These are phyloP conservation scores for Tetanocera ferruginea DNA, from an alignment of 2,888 invertebrate genomes.

Conservation along the genomic window DNA sequence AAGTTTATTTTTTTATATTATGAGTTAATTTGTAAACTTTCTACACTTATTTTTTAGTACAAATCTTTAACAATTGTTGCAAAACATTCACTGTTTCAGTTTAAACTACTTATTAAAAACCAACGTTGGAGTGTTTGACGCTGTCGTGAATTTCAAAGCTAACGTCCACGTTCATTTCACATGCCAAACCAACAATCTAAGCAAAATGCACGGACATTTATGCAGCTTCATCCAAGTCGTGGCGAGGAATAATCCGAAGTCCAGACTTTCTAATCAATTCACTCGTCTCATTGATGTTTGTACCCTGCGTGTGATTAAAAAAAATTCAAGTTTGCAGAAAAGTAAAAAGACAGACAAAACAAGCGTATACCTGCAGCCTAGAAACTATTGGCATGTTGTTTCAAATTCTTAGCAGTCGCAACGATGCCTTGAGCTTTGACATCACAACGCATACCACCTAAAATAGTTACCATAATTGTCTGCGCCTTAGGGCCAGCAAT, in stretches of 20 bases:
- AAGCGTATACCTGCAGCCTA: slow-evolving; percentile 81
- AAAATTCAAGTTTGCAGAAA: slow-evolving; percentile 22
- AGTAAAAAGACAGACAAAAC: no score
- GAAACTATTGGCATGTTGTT: slow-evolving; percentile 94
- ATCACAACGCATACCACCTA: slow-evolving; percentile 98
- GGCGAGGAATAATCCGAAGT: slow-evolving; percentile 83
- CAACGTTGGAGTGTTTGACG: slow-evolving; percentile 51
- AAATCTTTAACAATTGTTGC: no score
- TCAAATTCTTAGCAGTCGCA: slow-evolving; percentile 90
- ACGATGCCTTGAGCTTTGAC: slow-evolving; percentile 97
- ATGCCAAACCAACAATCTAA: slow-evolving; percentile 82
- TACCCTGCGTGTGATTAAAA: slow-evolving; percentile 72
- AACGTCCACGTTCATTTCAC: slow-evolving; percentile 83
- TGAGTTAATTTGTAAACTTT: no score
- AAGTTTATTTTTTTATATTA: no score
- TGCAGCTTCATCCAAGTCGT: slow-evolving; percentile 87
- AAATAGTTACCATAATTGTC: no score
- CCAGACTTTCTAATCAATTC: slow-evolving; percentile 82
- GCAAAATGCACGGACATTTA: slow-evolving; percentile 82
- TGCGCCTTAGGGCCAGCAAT: no score
- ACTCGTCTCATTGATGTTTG: slow-evolving; percentile 86
- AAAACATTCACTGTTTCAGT: no score
- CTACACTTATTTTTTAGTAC: no score
- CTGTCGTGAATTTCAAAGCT: slow-evolving; percentile 75
- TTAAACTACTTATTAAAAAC: neutral